Base-by-base conservation (phyloP, 2,797 vertebrate species). In the Sciurus vulgaris region DNA sequence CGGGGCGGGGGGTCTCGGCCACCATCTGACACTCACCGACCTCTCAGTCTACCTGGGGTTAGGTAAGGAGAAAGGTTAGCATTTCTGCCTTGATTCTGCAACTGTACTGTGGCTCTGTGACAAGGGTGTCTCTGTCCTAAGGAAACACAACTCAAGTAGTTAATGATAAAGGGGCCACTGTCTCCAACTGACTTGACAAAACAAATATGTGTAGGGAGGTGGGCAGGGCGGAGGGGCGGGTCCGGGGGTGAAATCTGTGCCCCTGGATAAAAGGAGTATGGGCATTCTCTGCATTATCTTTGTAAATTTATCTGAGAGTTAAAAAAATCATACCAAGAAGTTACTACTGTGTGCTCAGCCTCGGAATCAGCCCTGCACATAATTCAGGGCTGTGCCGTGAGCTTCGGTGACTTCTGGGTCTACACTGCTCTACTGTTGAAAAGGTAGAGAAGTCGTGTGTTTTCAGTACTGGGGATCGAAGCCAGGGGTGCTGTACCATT, bases 31-130 rank as follows among this genome's bases (percentile, higher is more conserved):
- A 24, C 44, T 13, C 30, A 65, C 69, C 30, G 44, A 83, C 82
- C 35, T 24, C 0, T 28, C 20, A 67, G 61, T 14, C 56, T 63
- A 26, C 22, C 3, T 28, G 56, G 82, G 47, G 14, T 24, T 33
- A 38, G n/a, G 15, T 35, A 77, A 69, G 51, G 74, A 33, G 69
- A 78, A 78, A 87, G 35, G 49, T 69, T 78, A 26, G 63, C 15
- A 30, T 70, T 51, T 63, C 51, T 76, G 54, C 74, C 84, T 93
- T 77, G n/a, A 73, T 89, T 93, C 91, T 82, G 38, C n/a, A 76
- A 65, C 69, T 91, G 49, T 49, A 15, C 30, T 73, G 49, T 67
- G 33, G 44, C 85, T 74, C 33, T 15, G 56, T 65, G 76, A 86
- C 76, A 56, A 72, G 18, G 76, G 13, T 77, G 11, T 54, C 69